phyloP scores from a whole-genome alignment of 2,113 vertebrate genomes.

The Malaclemys terrapin region DNA sequence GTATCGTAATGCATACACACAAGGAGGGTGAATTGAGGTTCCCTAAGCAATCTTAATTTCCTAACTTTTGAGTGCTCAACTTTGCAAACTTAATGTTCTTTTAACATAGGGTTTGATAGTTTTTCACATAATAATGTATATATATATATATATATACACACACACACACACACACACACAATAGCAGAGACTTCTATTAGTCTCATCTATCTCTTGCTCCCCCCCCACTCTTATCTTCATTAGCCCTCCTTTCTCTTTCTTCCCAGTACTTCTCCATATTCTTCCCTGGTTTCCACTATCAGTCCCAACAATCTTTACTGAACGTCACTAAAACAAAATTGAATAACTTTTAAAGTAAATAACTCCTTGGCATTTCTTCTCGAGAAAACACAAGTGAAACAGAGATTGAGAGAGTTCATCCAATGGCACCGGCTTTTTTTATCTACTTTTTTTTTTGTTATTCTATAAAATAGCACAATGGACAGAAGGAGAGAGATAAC shows the following conservation, averaged over 20 bases:
- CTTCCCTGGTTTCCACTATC: background rate
- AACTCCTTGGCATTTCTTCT: background rate
- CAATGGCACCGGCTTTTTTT: conserved; percentile 4
- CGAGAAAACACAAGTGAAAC: background rate
- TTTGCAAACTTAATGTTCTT: background rate
- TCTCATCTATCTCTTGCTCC: background rate
- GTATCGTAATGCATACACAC: background rate
- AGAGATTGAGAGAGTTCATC: conserved; percentile 26
- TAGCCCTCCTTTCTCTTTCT: background rate
- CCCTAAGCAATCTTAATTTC: background rate
- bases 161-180: background rate
- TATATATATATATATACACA: background rate
- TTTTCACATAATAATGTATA: no score
- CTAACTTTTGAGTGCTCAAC: background rate
- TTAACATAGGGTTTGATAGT: background rate
- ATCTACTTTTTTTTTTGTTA: conserved; percentile 30
- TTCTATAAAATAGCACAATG: conserved; percentile 14
- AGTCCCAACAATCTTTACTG: background rate
- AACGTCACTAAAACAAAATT: background rate
- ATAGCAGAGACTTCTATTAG: background rate
- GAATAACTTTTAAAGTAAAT: conserved; percentile 36
- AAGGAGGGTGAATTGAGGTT: background rate
- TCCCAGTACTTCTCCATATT: background rate
- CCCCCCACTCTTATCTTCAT: background rate
- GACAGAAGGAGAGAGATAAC: conserved; percentile 22